Evolutionary conservation across 2,888 invertebrate genomes (phyloP).

Genomic region (Resseliella maxima): DNA sequence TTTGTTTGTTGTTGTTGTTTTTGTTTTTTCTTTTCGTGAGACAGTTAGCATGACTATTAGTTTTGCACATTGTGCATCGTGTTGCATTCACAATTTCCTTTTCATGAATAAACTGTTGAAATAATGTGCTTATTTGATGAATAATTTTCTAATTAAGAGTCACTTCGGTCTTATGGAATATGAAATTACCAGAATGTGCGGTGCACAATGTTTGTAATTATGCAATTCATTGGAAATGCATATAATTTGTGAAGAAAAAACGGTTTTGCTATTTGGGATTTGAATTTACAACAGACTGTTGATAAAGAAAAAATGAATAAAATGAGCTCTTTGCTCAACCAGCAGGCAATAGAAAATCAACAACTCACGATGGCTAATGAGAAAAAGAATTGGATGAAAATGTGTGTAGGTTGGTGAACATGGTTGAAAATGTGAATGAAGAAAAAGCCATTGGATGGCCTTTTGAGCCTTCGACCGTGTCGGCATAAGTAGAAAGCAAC

Average conservation of each 20-base stretch:
- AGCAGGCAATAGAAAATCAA: slow-evolving; percentile 14
- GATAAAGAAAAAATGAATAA: too few species aligned
- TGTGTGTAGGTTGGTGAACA: background rate
- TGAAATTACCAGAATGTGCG: background rate
- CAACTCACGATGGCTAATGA: slow-evolving; percentile 42
- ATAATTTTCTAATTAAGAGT: slow-evolving; percentile 8
- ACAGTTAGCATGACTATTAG: background rate
- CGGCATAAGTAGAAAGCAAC: background rate
- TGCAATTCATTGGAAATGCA: background rate
- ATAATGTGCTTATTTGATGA: background rate
- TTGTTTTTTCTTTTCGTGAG: background rate
- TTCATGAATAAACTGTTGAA: too few species aligned
- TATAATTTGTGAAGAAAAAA: background rate
- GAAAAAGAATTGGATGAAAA: background rate
- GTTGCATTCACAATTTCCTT: background rate
- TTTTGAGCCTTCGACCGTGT: background rate
- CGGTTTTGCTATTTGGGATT: background rate
- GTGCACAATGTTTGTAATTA: background rate
- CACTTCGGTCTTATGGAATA: background rate
- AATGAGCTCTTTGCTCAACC: too few species aligned
- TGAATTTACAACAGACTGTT: background rate
- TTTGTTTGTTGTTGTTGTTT: slow-evolving; percentile 15
- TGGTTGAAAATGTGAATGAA: slow-evolving; percentile 11
- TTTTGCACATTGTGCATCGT: slow-evolving; percentile 9
- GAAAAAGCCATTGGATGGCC: background rate